These are phyloP conservation scores for Unio delphinus DNA, from an alignment of 2,888 invertebrate species.

Conservation along the genomic window DNA sequence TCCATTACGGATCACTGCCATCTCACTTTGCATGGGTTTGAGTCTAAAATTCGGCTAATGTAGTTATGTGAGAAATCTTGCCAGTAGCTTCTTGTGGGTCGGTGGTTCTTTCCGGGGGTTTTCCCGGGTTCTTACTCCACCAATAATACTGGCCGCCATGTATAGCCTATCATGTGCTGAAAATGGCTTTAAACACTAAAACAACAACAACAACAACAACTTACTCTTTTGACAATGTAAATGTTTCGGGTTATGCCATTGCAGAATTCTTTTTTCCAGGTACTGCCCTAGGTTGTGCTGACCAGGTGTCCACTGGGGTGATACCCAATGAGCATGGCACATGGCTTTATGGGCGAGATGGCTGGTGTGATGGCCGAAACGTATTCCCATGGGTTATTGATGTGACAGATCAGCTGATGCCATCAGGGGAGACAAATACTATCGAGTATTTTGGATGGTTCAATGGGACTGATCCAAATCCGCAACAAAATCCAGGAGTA, in stretches of 20 bases:
- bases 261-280: slow-evolving; percentile 24
- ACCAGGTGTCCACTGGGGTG: slow-evolving; percentile 43
- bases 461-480: slow-evolving; percentile 50
- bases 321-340: slow-evolving; percentile 62
- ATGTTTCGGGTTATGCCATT: not conserved
- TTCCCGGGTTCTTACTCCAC: too few relatives aligned
- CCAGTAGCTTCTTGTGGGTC: too few relatives aligned
- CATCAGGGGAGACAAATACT: slow-evolving; percentile 17
- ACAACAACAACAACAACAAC: too few relatives aligned
- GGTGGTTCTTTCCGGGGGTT: too few relatives aligned
- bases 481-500: slow-evolving; percentile 47
- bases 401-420: slow-evolving; percentile 24
- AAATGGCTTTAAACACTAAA: too few relatives aligned
- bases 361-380: slow-evolving; percentile 59
- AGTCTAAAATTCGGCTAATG: too few relatives aligned
- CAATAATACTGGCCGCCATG: too few relatives aligned
- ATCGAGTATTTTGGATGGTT: slow-evolving; percentile 49
- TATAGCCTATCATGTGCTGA: too few relatives aligned
- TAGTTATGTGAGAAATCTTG: too few relatives aligned
- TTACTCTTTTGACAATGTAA: too few relatives aligned
- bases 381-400: slow-evolving; percentile 44
- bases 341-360: slow-evolving; percentile 60
- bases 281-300: slow-evolving; percentile 53
- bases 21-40: too few relatives aligned
- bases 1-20: too few relatives aligned